Evolutionary conservation across 1,140 invertebrate genomes (phyloP).

Genomic region (Venturia canescens): DNA sequence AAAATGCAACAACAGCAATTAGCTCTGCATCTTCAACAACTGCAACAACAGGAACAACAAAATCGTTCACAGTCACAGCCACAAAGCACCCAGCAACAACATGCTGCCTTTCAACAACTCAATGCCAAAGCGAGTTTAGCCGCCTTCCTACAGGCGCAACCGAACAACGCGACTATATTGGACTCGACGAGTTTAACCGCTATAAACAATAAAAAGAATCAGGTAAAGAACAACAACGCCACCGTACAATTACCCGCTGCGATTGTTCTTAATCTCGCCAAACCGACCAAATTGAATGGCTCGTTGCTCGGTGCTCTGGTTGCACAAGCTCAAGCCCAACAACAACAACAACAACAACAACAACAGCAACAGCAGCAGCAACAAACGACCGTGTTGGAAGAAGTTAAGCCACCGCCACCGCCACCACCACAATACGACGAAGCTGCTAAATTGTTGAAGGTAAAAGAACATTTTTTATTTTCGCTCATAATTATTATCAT

Average conservation of each 20-base stretch:
- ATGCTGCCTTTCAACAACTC: slow-evolving; percentile 73
- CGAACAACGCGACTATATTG: slow-evolving; percentile 72
- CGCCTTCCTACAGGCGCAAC: slow-evolving; percentile 77
- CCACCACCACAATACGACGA: slow-evolving; percentile 83
- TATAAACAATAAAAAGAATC: slow-evolving; percentile 76
- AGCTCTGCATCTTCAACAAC: slow-evolving; percentile 78
- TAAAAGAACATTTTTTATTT: slow-evolving; percentile 37
- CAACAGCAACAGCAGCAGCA: slow-evolving; percentile 61
- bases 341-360: slow-evolving; percentile 64
- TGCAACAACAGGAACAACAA: slow-evolving; percentile 75
- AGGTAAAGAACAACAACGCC: slow-evolving; percentile 69
- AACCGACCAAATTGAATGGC: slow-evolving; percentile 73
- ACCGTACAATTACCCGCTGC: slow-evolving; percentile 73
- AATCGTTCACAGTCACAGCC: slow-evolving; percentile 62
- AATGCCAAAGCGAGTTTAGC: slow-evolving; percentile 78
- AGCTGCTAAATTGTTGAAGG: slow-evolving; percentile 82
- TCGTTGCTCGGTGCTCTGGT: slow-evolving; percentile 72
- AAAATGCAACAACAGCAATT: slow-evolving; percentile 81
- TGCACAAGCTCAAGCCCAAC: slow-evolving; percentile 74
- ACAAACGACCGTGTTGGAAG: slow-evolving; percentile 66
- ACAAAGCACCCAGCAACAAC: slow-evolving; percentile 69
- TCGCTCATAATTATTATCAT: no score
- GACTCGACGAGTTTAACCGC: slow-evolving; percentile 73
- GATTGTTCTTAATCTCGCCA: slow-evolving; percentile 73
- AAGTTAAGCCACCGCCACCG: slow-evolving; percentile 75